Evolutionary conservation across 2,888 invertebrate species (phyloP), one percentile per base, ranked within the genome.

Genomic region (Pandemis corylana): DNA sequence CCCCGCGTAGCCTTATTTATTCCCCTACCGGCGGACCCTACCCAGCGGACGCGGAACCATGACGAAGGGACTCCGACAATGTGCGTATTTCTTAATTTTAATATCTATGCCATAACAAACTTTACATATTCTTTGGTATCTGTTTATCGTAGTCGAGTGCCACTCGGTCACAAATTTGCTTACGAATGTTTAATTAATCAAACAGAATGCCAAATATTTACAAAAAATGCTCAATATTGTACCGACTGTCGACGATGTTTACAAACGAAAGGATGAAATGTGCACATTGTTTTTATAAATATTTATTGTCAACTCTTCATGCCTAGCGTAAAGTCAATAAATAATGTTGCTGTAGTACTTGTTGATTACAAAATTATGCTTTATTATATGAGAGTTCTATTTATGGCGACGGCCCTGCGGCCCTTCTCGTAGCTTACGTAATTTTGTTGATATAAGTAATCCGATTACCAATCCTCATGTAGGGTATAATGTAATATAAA

Each of bases 361-460:
- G 91, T 90, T 92, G 85, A 88, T 89, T 83, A 90, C 88, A 87
- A 89, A 92, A 91, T 90, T 89, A 89, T 91, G 91, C 90, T 91
- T 92, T 90, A 91, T 88, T 86, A 85, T 85, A 86, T 83, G 88
- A 92, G 91, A 93, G 89, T 89, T 93, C 78, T 93, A 92, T 92
- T 89, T 89, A 89, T 88, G 87, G 85, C 77, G 85, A 82, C 85
- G 88, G 85, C 89, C 86, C 85, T 85, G 87, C 85, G 82, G 81
- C 77, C 80, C 80, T 84, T 82, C 81, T 82, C 82, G 81, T 89
- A 89, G 89, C 89, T 89, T 89, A 89, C 86, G 87, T 89, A 84
- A 85, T 88, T 85, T 85, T 85, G 85, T 89, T 90, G 78, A 82
- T 82, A 83, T 88, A 85, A 90, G 85, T 87, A 84, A 85, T 83